Base-by-base conservation (phyloP, 2,113 vertebrate genomes). In the Chaetura pelagica region DNA sequence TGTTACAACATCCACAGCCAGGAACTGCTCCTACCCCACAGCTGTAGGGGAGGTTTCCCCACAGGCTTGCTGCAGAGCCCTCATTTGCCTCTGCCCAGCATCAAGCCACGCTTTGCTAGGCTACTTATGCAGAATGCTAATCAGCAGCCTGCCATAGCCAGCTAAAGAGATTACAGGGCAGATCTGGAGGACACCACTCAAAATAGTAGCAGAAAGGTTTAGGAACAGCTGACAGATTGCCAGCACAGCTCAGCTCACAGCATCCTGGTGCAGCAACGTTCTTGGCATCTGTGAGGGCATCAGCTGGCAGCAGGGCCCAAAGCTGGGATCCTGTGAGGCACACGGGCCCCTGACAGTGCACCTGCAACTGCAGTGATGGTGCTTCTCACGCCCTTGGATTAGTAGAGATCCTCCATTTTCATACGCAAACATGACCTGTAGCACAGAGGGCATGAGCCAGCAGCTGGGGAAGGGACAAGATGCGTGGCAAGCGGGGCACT, bases 181-280 rank as follows among this genome's bases (percentile, higher is more conserved):
- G 89, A 94, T 91, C 79, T 92, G 68, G 94, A 97, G 93, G 94
- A 95, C 90, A 77, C 69, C 75, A 78, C 97, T 93, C 90, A 95
- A 96, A 97, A 97, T 97, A 97, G 97, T 34, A 96, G 92, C 96
- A 93, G 88, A 74, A 90, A 83, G 94, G 62, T 90, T 97, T 95
- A 96, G 78, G 57, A 93, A 91, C 62, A 87, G 64, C 76, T 92
- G 90, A 82, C 32, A 84, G 95, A 96, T 96, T 82, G 95, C 58
- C 0, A 1, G 35, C 15, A 8, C 0, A 1, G 93, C 88, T 94
- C 83, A 93, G 75, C 51, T 75, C 1, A 0, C 29, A 75, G 86
- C 71, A 78, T 38, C 82, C 67, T 46, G 40, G 42, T 0, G 0
- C 57, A 76, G 46, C 3, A 5, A 79, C 0, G 1, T 2, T 6